Evolutionary conservation across 1,140 invertebrate genomes (phyloP).

Genomic region (Anoplolepis gracilipes): DNA sequence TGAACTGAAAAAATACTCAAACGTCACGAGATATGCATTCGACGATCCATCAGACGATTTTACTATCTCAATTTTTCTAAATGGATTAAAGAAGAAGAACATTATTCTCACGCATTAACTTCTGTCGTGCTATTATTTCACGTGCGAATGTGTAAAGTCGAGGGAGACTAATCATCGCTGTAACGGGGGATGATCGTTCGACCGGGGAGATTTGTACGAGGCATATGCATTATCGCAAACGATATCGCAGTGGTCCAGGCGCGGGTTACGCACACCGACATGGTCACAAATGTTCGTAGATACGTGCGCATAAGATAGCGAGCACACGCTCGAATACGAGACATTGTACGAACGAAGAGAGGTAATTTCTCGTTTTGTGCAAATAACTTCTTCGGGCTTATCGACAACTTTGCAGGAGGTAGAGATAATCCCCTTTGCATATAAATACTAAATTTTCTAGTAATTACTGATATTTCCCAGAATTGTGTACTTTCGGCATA

Average conservation of each 20-base stretch:
- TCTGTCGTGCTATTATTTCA: conserved; percentile 56
- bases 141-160: conserved; percentile 71
- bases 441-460: conserved; percentile 47
- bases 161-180: conserved; percentile 63
- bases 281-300: neutral
- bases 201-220: conserved; percentile 71
- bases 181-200: conserved; percentile 69
- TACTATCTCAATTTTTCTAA: conserved; percentile 63
- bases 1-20: conserved; percentile 68
- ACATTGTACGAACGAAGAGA: conserved; percentile 47
- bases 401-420: conserved; percentile 34
- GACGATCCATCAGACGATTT: conserved; percentile 1
- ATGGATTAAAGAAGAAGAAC: conserved; percentile 45
- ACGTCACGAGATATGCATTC: conserved; percentile 46
- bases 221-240: conserved; percentile 74
- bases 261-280: conserved; percentile 40
- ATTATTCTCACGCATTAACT: conserved; percentile 9
- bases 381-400: conserved; percentile 64
- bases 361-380: conserved; percentile 62
- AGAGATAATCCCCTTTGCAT: conserved; percentile 24
- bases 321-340: conserved; percentile 12
- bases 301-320: conserved; percentile 35
- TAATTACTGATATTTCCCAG: neutral
- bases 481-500: neutral
- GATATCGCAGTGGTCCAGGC: conserved; percentile 72